Percentiles rank a stretch among this genome's conserved stretches.
Evolutionary conservation across 2,113 vertebrate genomes (phyloP).

Genomic region (mouse (Mus musculus)): GRCm39 chr5:97354001-97354500

Average conservation of each 20-base stretch:
- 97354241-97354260: not conserved
- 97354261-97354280: not conserved
- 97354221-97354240: not conserved
- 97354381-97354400: not conserved
- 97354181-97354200: not conserved
- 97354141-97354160: not conserved
- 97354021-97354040: not conserved
- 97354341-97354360: not conserved
- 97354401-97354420: not conserved
- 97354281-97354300: not conserved
- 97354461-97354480: constrained; percentile 12
- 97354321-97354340: not conserved
- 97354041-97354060: not conserved
- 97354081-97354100: not conserved
- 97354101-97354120: not conserved
- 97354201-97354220: not conserved
- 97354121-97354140: not conserved
- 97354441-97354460: not conserved
- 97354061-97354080: not conserved
- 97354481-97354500: not conserved
- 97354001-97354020: not conserved
- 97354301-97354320: not conserved
- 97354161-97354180: not conserved
- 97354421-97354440: no score
- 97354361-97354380: not conserved